Evolutionary conservation across 2,888 invertebrate genomes (phyloP).

Genomic region (Autographa gamma): DNA sequence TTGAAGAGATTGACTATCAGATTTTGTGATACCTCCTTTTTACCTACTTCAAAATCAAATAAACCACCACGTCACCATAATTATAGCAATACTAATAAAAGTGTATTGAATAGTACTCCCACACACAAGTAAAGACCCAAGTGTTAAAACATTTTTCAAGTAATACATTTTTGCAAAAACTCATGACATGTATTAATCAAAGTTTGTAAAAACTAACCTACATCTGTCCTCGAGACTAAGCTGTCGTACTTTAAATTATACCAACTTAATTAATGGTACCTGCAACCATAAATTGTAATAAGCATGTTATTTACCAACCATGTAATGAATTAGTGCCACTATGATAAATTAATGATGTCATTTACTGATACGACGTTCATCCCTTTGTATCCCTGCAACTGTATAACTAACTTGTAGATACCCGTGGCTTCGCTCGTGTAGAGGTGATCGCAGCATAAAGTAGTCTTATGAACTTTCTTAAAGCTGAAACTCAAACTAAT

Average conservation of each 20-base stretch:
- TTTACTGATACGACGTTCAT: too few relatives aligned
- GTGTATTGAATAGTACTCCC: background rate
- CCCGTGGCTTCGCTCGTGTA: too few relatives aligned
- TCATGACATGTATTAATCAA: background rate
- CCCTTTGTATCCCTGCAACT: too few relatives aligned
- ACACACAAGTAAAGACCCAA: background rate
- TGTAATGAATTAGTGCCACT: too few relatives aligned
- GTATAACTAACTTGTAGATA: too few relatives aligned
- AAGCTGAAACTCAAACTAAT: too few relatives aligned
- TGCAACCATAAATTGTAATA: background rate
- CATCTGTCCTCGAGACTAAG: background rate
- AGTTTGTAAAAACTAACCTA: background rate
- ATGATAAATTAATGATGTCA: too few relatives aligned
- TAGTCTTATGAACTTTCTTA: too few relatives aligned
- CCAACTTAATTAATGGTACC: background rate
- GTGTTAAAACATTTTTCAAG: background rate
- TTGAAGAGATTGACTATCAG: too few relatives aligned
- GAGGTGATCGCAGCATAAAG: too few relatives aligned
- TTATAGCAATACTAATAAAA: background rate
- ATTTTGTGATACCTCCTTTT: too few relatives aligned
- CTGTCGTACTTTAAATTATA: background rate
- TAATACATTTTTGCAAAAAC: background rate
- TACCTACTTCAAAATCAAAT: background rate
- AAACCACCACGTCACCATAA: constrained; percentile 2
- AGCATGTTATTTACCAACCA: background rate